Percentiles rank a stretch among this genome's conserved stretches.
These are phyloP conservation scores for Anoplopoma fimbria DNA, from an alignment of 2,113 vertebrate genomes.

Conservation along the genomic window DNA sequence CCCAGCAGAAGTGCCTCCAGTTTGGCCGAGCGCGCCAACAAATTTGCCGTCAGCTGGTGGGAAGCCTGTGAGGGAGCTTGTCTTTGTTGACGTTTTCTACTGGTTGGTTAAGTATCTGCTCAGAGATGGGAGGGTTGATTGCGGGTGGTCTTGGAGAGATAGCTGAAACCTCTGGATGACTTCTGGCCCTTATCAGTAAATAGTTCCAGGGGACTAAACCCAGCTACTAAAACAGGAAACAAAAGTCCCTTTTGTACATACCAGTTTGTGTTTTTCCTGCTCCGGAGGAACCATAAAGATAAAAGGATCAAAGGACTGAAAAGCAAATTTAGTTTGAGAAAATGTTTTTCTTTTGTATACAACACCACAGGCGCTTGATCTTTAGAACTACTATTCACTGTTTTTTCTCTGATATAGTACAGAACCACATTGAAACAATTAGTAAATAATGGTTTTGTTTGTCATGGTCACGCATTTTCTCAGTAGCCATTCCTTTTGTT, in stretches of 20 bases:
- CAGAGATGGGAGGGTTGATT: neutral
- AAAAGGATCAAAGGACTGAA: neutral
- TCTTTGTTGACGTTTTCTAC: neutral
- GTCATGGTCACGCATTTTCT: neutral
- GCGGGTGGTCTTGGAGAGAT: neutral
- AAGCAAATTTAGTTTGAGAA: neutral
- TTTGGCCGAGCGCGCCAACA: neutral
- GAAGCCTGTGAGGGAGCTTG: slow-evolving; percentile 5
- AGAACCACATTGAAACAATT: neutral
- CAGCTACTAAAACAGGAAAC: neutral
- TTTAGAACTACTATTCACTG: neutral
- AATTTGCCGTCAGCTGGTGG: neutral
- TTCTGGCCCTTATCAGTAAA: slow-evolving; percentile 1
- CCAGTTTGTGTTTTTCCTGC: neutral
- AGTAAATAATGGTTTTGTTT: neutral
- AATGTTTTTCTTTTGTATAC: neutral
- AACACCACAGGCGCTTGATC: neutral
- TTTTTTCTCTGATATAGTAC: neutral
- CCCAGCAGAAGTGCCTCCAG: neutral
- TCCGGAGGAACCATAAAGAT: neutral
- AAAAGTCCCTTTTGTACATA: slow-evolving; percentile 8
- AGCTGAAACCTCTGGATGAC: neutral
- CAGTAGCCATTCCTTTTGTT: neutral
- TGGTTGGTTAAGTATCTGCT: neutral
- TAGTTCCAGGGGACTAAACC: neutral